A percentile compares a stretch with the other conserved stretches of the same genome.
Evolutionary conservation across 2,888 invertebrate species (phyloP).

Genomic region (Polymixis flavicincta): DNA sequence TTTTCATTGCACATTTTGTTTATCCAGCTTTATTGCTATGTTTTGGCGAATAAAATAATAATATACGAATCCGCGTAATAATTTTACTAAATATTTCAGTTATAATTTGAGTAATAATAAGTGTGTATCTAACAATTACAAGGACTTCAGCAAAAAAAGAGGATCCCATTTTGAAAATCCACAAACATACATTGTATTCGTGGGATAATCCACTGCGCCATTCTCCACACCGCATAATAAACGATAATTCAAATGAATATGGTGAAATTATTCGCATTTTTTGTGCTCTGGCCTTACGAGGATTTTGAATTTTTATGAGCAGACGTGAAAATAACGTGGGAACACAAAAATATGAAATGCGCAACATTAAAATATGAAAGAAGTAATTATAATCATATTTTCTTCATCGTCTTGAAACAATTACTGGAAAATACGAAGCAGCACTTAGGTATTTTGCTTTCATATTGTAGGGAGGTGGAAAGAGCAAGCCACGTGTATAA

Average conservation of each 20-base stretch:
- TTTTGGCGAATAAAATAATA: background rate
- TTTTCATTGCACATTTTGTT: background rate
- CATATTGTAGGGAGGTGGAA: conserved; percentile 32
- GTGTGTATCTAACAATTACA: conserved; percentile 11
- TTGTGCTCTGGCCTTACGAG: conserved; percentile 40
- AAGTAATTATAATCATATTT: conserved; percentile 31
- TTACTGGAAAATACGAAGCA: conserved; percentile 6
- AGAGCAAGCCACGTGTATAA: conserved; percentile 39
- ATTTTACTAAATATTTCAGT: background rate
- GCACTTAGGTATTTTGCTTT: conserved; percentile 49
- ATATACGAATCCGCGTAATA: too few relatives aligned
- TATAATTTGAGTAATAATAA: background rate
- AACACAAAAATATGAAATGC: conserved; percentile 10
- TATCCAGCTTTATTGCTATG: background rate
- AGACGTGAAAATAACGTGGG: conserved; percentile 14
- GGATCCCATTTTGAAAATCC: conserved; percentile 39
- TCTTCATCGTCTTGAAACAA: conserved; percentile 2
- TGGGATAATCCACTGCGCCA: conserved; percentile 56
- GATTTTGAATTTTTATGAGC: conserved; percentile 38
- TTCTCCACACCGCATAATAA: conserved; percentile 47
- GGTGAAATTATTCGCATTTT: conserved; percentile 47
- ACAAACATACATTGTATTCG: conserved; percentile 40
- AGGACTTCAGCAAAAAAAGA: conserved; percentile 18
- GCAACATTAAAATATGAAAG: conserved; percentile 12
- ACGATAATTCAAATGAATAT: conserved; percentile 57